Base-by-base conservation (phyloP, 2,113 vertebrate genomes). In the Ictalurus furcatus region DNA sequence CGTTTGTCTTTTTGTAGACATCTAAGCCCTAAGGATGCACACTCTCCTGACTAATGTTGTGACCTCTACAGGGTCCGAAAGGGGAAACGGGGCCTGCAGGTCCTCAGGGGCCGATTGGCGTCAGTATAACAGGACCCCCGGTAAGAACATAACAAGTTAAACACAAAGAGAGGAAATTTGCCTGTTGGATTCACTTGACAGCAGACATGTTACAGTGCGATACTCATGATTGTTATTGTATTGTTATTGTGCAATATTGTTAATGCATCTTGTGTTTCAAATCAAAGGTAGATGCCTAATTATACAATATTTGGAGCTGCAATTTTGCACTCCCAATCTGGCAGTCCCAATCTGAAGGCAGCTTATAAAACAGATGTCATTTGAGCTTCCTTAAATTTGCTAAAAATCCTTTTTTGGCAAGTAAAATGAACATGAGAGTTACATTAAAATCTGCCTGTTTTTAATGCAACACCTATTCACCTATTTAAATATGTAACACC, bases 61-160 rank as follows among this genome's bases (percentile, higher is more conserved):
- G 82, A 90, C 25, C 61, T 91, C 21, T 56, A 73, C 54, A 96
- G 95, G 96, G 95, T 59, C 87, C 93, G 44, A 90, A 83, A 0
- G 98, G 98, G 9, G 89, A 95, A 59, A 93, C 87, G 56, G 98
- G 98, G 17, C 93, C 91, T 9, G 79, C 87, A 0, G 98, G 98
- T 85, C 95, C 95, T 25, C 91, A 95, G 0, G 98, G 98, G 2
- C 96, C 95, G 4, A 79, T 91, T 0, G 97, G 96, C 0, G n/a
- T 90, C 76, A 93, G 96, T 40, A 7, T 93, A 86, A 40, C 90
- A 0, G 98, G 98, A 71, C 95, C 96, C 19, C 94, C 93, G 40
- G 98, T 99, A 95, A 92, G 96, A 65, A 79, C 40, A n/a, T 44
- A 40, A 21, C 1, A 80, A 44, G 52, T 37, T 67, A 23, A 25